Conservation (phyloP, 2,888 invertebrate genomes). For the Rhingia rostrata region DNA sequence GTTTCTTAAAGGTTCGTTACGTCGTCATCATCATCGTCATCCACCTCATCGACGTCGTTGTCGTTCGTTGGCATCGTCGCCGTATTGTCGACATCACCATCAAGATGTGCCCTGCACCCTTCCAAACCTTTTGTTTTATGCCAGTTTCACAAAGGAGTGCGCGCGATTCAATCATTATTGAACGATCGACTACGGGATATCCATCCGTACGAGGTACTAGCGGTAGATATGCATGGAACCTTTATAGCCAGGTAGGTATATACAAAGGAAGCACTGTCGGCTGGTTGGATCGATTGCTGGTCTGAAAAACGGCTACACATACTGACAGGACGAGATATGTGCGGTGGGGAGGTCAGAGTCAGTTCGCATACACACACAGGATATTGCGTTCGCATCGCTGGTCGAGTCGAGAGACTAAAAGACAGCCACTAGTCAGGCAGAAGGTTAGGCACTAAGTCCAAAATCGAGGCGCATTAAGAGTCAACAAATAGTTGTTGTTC, state of each 20-base stretch:
- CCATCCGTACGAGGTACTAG: conserved; percentile 53
- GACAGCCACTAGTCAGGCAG: conserved; percentile 48
- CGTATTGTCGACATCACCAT: conserved; percentile 25
- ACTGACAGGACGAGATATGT: not conserved
- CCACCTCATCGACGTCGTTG: conserved; percentile 26
- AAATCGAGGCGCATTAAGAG: conserved; percentile 69
- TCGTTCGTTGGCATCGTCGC: conserved; percentile 27
- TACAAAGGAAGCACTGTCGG: conserved; percentile 64
- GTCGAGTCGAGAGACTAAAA: conserved; percentile 1
- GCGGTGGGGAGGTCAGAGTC: conserved; percentile 1
- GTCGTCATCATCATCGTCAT: conserved; percentile 56
- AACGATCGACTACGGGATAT: conserved; percentile 66
- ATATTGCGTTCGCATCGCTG: conserved; percentile 71
- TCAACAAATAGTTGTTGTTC: conserved; percentile 61
- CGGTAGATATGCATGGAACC: conserved; percentile 66
- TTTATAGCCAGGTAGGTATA: conserved; percentile 55
- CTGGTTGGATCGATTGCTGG: conserved; percentile 44
- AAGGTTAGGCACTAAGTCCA: conserved; percentile 56
- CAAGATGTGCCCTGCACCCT: conserved; percentile 41
- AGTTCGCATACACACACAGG: conserved; percentile 51
- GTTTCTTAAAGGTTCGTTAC: conserved; percentile 73
- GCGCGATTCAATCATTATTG: conserved; percentile 72
- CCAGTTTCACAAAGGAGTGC: conserved; percentile 39
- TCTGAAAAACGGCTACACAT: not conserved
- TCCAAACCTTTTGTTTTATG: conserved; percentile 37